Percentiles rank a stretch among this genome's conserved stretches.
These are phyloP conservation scores for Trachops cirrhosus DNA, from an alignment of 2,797 vertebrate genomes.

Conservation along the genomic window DNA sequence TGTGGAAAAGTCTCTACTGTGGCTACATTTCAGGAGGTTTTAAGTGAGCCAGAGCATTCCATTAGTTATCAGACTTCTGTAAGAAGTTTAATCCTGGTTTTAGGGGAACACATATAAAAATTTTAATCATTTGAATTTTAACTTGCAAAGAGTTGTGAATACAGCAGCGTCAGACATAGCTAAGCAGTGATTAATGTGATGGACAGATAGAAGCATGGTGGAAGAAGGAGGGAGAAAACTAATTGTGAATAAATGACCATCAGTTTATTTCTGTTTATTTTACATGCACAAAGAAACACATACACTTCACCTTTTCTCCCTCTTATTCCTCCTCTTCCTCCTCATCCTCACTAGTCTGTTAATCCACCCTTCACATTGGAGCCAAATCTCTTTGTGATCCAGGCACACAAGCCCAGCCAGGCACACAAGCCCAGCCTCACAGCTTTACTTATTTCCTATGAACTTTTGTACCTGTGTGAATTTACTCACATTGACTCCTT, in stretches of 20 bases:
- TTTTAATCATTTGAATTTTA: constrained; percentile 24
- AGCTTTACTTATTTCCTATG: neutral
- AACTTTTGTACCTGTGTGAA: neutral
- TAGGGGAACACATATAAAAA: neutral
- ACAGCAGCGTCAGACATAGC: neutral
- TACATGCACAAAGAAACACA: neutral
- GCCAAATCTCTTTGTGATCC: neutral
- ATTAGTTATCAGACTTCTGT: constrained; percentile 5
- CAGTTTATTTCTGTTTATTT: neutral
- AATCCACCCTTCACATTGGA: neutral
- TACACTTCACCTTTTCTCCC: neutral
- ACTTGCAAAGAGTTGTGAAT: neutral
- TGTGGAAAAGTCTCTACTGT: neutral
- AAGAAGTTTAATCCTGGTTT: constrained; percentile 21
- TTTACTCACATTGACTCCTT: neutral
- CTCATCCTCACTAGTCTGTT: neutral
- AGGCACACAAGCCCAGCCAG: neutral
- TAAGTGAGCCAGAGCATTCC: neutral
- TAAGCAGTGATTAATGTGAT: constrained; percentile 23
- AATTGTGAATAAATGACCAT: neutral
- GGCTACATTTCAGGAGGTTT: neutral
- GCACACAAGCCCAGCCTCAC: neutral
- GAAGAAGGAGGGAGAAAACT: neutral
- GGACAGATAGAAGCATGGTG: neutral
- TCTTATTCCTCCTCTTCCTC: neutral